These are phyloP conservation scores for Anastrepha obliqua DNA, from an alignment of 1,140 invertebrate genomes.

Conservation along the genomic window DNA sequence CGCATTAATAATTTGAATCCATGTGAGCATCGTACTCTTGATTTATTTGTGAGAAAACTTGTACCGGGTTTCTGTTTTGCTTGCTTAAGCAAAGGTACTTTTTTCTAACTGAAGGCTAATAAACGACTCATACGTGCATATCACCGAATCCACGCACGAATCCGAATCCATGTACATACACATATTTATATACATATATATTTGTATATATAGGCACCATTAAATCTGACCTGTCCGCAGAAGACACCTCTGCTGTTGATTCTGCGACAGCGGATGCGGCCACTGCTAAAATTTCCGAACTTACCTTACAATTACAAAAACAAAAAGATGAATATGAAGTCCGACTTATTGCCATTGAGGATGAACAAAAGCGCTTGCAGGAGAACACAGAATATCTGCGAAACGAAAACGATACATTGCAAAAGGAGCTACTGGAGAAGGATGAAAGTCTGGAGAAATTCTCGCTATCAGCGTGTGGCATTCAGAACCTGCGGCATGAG, in stretches of 20 bases:
- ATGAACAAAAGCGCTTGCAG: constrained; percentile 65
- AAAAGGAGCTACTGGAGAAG: constrained; percentile 65
- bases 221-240: constrained; percentile 33
- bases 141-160: too few species aligned
- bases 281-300: constrained; percentile 70
- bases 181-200: too few species aligned
- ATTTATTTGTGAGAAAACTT: too few species aligned
- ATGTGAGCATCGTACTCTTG: too few species aligned
- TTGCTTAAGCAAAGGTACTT: too few species aligned
- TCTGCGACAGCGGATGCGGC: constrained; percentile 66
- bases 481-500: constrained; percentile 68
- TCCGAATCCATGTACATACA: not conserved
- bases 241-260: constrained; percentile 58
- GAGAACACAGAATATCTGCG: constrained; percentile 76
- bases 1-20: too few species aligned
- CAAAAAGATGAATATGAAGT: constrained; percentile 68
- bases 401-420: constrained; percentile 65
- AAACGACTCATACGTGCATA: not conserved
- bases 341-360: constrained; percentile 44
- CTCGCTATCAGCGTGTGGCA: constrained; percentile 67
- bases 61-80: too few species aligned
- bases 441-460: constrained; percentile 70
- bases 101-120: too few species aligned
- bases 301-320: constrained; percentile 70
- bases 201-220: not conserved